These are phyloP conservation scores for Siphonodentalium dalli DNA, from an alignment of 2,888 invertebrate species.

Conservation along the genomic window DNA sequence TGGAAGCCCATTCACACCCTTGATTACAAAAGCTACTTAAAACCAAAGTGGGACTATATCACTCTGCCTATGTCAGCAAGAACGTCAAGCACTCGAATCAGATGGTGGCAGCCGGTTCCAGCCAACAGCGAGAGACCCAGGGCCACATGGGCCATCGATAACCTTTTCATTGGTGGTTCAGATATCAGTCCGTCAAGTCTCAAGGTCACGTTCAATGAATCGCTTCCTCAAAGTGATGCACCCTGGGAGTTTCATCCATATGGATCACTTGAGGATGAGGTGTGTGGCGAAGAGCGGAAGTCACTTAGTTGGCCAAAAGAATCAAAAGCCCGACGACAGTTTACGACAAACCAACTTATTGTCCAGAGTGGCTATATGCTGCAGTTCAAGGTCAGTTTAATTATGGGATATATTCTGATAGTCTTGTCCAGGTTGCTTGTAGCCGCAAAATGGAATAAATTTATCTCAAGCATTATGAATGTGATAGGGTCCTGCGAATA, in stretches of 20 bases:
- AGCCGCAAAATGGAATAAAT: neutral
- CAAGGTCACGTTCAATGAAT: slow-evolving; percentile 55
- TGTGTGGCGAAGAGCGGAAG: slow-evolving; percentile 40
- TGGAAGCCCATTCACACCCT: slow-evolving; percentile 62
- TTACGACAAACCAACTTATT: slow-evolving; percentile 64
- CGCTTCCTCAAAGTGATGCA: slow-evolving; percentile 26
- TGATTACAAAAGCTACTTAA: slow-evolving; percentile 50
- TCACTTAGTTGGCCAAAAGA: slow-evolving; percentile 56
- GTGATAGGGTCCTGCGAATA: too few relatives aligned
- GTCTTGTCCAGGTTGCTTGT: neutral
- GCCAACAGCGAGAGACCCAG: slow-evolving; percentile 29
- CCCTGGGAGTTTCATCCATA: slow-evolving; percentile 61
- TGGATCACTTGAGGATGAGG: slow-evolving; percentile 39
- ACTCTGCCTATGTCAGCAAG: slow-evolving; percentile 54
- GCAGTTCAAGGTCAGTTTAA: slow-evolving; percentile 63
- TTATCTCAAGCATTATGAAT: too few relatives aligned
- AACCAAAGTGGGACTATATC: slow-evolving; percentile 55
- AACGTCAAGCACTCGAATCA: slow-evolving; percentile 52
- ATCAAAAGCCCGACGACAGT: slow-evolving; percentile 45
- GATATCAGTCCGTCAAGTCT: slow-evolving; percentile 63
- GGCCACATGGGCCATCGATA: slow-evolving; percentile 64
- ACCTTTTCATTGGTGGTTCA: slow-evolving; percentile 65
- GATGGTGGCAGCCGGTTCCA: slow-evolving; percentile 60
- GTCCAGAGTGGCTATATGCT: slow-evolving; percentile 63
- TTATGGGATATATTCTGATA: neutral